These are phyloP conservation scores for Epinephelus malabaricus DNA, from an alignment of 2,797 vertebrate genomes.

Conservation along the genomic window DNA sequence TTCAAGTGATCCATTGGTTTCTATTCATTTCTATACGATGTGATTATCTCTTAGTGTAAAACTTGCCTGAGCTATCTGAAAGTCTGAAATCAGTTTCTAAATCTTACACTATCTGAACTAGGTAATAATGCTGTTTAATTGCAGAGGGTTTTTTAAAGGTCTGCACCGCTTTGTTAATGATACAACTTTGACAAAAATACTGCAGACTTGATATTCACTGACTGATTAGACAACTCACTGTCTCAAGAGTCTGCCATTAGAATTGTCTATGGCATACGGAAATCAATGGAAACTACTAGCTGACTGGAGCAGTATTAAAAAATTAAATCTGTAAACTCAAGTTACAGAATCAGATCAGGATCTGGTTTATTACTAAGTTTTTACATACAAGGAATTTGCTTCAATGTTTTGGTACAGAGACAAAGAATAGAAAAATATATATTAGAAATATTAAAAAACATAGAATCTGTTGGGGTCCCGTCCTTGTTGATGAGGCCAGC, in stretches of 20 bases:
- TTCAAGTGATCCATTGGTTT: not conserved
- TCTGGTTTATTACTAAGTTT: too few species aligned
- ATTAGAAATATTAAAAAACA: too few species aligned
- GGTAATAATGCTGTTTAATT: not conserved
- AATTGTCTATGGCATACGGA: too few species aligned
- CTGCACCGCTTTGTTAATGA: not conserved
- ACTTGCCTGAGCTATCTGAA: not conserved
- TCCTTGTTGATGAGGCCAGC: too few species aligned
- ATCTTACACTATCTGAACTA: not conserved
- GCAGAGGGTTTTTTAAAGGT: not conserved
- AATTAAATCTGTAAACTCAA: too few species aligned
- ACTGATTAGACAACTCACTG: not conserved
- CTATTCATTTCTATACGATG: not conserved
- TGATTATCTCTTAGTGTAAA: not conserved
- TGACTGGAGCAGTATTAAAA: too few species aligned
- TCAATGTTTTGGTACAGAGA: too few species aligned
- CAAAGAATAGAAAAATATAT: too few species aligned
- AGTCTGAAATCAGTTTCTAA: not conserved
- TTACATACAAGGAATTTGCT: too few species aligned
- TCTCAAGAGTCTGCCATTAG: not conserved
- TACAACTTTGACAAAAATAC: constrained; percentile 4
- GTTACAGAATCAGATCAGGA: too few species aligned
- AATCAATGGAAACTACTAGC: too few species aligned
- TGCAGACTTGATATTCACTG: not conserved
- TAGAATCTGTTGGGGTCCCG: too few species aligned